Evolutionary conservation across 2,797 vertebrate genomes (phyloP).

Genomic region (Dendrocincla fuliginosa): DNA sequence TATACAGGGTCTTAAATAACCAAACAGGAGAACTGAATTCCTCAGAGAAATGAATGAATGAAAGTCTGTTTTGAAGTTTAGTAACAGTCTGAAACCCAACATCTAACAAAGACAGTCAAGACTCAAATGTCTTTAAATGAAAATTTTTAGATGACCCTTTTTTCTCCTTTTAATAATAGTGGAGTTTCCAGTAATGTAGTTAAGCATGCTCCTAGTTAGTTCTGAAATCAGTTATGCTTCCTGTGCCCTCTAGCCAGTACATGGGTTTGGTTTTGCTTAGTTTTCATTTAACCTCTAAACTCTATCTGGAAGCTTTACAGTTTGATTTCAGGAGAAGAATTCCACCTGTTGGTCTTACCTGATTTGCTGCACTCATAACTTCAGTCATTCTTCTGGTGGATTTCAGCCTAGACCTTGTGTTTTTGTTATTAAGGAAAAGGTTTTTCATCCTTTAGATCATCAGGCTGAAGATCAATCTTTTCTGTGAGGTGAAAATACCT

Average conservation of each 20-base stretch:
- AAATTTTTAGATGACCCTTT: neutral
- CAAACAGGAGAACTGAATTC: neutral
- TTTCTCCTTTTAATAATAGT: neutral
- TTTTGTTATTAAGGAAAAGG: neutral
- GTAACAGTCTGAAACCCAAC: neutral
- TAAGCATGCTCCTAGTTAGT: neutral
- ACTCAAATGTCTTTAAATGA: neutral
- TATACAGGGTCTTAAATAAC: neutral
- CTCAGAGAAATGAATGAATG: neutral
- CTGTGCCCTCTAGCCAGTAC: neutral
- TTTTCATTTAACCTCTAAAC: neutral
- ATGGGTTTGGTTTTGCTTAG: neutral
- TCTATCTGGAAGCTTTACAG: neutral
- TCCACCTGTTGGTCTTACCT: neutral
- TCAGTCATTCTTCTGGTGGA: neutral
- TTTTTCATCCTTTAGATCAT: neutral
- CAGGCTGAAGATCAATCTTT: neutral
- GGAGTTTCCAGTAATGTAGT: neutral
- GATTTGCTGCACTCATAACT: neutral
- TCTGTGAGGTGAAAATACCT: neutral
- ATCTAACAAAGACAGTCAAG: neutral
- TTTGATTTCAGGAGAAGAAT: neutral
- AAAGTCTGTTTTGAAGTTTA: neutral
- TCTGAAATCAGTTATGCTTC: neutral
- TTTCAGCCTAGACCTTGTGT: neutral